Base-by-base conservation (phyloP, 2,888 invertebrate genomes). In the Linyphia triangularis region DNA sequence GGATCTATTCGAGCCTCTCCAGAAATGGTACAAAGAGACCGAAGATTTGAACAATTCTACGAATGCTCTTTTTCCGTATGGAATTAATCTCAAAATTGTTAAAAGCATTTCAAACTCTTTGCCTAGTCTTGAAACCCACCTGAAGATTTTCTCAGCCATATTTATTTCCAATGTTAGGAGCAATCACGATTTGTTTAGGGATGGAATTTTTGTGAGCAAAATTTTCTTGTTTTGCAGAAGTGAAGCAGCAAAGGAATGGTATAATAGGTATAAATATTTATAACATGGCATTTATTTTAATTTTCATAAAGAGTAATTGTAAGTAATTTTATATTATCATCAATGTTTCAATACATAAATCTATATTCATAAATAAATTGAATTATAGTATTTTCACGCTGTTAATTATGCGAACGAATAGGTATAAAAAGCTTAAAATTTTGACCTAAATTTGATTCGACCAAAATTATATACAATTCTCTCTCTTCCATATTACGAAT, bases 221-320 rank as follows among this genome's bases (percentile, higher is more conserved):
- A 19, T 57, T 28, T 51, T 43, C 16, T 9, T 57, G 51, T 73
- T 73, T 19, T 57, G 51, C 57, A 57, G n/a, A 57, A 73, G 28
- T 57, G 26, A 43, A 2, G 30, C 51, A 1, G 73, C 73, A n/a
- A 28, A 28, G n/a, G 28, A 73, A 19, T 73, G 73, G 73, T 73
- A 51, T 6, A 3, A 24, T 43, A 73, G 73, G 73, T 73, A 73
- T 16, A 33, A 33, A 69, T 30, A 26, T 33, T 19, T 69, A n/a
- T n/a, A n/a, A n/a, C n/a, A n/a, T n/a, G n/a, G n/a, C n/a, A n/a
- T n/a, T n/a, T n/a, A n/a, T n/a, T n/a, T n/a, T n/a, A n/a, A n/a
- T n/a, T n/a, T n/a, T n/a, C n/a, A n/a, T n/a, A n/a, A n/a, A n/a
- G n/a, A n/a, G n/a, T n/a, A n/a, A n/a, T n/a, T n/a, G n/a, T n/a